phyloP scores from a whole-genome alignment of 2,888 invertebrate species.

The Tenthredo scrophulariae region DNA sequence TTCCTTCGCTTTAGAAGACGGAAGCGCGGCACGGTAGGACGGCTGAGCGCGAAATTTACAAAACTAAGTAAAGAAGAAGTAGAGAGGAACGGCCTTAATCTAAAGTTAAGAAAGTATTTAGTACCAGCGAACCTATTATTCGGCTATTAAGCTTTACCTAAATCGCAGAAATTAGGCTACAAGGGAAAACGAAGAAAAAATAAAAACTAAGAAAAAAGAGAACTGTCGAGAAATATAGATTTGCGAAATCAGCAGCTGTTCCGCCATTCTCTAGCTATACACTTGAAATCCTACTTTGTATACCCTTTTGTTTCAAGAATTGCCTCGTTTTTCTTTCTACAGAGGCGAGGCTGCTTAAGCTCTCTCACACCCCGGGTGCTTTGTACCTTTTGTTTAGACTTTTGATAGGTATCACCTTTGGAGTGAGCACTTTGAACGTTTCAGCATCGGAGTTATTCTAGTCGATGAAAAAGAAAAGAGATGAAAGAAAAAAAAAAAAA shows the following conservation, averaged over 20 bases:
- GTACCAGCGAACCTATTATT: not conserved
- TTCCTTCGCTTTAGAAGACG: not conserved
- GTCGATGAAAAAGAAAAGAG: not conserved
- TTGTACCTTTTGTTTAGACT: constrained; percentile 6
- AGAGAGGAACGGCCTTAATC: not conserved
- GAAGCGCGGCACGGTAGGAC: not conserved
- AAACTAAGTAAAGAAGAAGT: constrained; percentile 28
- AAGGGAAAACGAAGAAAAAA: not conserved
- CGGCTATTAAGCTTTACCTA: not conserved
- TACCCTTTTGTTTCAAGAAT: constrained; percentile 22
- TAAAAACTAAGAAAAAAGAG: not conserved
- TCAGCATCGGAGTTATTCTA: not conserved
- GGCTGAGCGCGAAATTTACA: not conserved
- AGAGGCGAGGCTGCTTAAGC: not conserved
- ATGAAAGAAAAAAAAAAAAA: no score
- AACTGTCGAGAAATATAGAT: not conserved
- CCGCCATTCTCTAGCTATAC: not conserved
- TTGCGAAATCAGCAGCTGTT: not conserved
- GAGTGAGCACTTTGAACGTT: not conserved
- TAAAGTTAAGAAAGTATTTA: constrained; percentile 20
- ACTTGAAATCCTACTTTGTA: not conserved
- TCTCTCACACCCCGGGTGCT: not conserved
- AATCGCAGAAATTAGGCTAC: not conserved
- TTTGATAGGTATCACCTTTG: constrained; percentile 2
- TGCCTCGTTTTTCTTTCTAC: constrained; percentile 1